These are phyloP conservation scores for Pogona vitticeps DNA, from an alignment of 2,113 vertebrate genomes.

Conservation along the genomic window DNA sequence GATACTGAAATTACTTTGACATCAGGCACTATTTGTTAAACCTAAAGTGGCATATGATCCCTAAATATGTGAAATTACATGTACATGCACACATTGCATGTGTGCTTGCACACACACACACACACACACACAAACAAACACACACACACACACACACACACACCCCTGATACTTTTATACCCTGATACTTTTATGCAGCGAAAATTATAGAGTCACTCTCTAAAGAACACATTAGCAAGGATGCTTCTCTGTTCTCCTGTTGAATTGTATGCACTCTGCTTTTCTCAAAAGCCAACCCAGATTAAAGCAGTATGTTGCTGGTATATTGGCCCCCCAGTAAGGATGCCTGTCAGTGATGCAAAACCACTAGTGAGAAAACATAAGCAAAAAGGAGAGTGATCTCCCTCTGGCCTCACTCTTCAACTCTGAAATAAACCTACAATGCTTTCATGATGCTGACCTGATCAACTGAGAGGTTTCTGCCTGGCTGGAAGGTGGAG, in stretches of 20 bases:
- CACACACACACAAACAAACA: not conserved
- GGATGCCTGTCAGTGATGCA: conserved; percentile 73
- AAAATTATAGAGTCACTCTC: conserved; percentile 68
- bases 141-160: rapidly evolving
- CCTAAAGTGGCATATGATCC: not conserved
- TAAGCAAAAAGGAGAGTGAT: conserved; percentile 53
- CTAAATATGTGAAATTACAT: not conserved
- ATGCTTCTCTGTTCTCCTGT: conserved; percentile 52
- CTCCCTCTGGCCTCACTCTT: conserved; percentile 35
- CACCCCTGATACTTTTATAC: no score
- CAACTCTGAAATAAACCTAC: conserved; percentile 65
- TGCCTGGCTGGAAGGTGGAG: conserved; percentile 13
- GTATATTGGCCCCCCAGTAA: conserved; percentile 70
- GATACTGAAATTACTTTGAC: rapidly evolving
- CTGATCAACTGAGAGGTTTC: conserved; percentile 18
- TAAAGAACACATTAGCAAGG: conserved; percentile 61
- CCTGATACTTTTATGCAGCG: conserved; percentile 23
- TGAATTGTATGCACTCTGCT: conserved; percentile 49
- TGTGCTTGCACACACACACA: rapidly evolving
- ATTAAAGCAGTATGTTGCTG: conserved; percentile 72
- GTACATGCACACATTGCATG: not conserved
- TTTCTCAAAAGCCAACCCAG: conserved; percentile 65
- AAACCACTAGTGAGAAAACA: conserved; percentile 78
- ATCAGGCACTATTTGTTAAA: not conserved
- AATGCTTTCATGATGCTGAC: conserved; percentile 2